A percentile compares a stretch with the other conserved stretches of the same genome.
These are phyloP conservation scores for Oncorhynchus clarkii DNA, from an alignment of 2,113 vertebrate genomes.

Conservation along the genomic window DNA sequence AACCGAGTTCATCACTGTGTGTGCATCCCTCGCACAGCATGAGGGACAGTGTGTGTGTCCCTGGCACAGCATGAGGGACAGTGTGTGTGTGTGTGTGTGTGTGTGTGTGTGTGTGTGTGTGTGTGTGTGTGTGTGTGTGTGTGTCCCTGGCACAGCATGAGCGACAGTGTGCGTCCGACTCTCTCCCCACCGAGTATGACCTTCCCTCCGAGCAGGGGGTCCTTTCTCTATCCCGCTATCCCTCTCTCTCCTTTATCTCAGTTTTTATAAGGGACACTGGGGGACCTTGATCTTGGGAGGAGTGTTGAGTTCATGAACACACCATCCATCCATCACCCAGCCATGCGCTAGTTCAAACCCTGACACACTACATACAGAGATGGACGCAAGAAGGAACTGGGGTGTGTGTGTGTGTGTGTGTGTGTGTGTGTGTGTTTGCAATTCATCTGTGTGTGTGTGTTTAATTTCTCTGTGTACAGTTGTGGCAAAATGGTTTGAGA, in stretches of 20 bases:
- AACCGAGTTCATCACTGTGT: neutral
- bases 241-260: constrained; percentile 28
- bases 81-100: constrained; percentile 39
- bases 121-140: neutral
- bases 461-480: too few species aligned
- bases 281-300: constrained; percentile 48
- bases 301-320: constrained; percentile 50
- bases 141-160: constrained; percentile 3
- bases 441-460: neutral
- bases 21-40: neutral
- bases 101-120: constrained; percentile 40
- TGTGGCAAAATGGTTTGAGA: too few species aligned
- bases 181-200: constrained; percentile 56
- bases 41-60: neutral
- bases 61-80: constrained; percentile 1
- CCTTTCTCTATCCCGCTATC: neutral
- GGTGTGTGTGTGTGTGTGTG: neutral
- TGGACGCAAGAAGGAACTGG: neutral
- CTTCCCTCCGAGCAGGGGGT: constrained; percentile 46
- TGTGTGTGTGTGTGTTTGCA: constrained; percentile 5
- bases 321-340: constrained; percentile 50
- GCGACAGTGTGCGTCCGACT: constrained; percentile 12
- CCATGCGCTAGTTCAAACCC: constrained; percentile 28
- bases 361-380: constrained; percentile 17
- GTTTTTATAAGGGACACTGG: constrained; percentile 34